Conservation (phyloP, 2,113 vertebrate species). For the Prochilodus magdalenae region DNA sequence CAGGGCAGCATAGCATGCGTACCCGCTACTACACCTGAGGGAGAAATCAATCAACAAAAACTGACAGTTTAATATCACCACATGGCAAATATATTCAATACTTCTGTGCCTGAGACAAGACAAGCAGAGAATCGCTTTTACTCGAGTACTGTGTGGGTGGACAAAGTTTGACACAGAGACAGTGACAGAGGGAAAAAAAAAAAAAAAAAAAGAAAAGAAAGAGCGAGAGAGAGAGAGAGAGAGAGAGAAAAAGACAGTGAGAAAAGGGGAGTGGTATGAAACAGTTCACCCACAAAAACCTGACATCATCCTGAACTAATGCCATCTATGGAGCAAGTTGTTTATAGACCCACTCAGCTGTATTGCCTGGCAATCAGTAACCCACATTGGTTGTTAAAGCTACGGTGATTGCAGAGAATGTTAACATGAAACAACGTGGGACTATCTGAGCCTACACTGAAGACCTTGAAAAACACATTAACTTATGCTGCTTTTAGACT, state of each 20-base stretch:
- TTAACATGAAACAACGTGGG: constrained; percentile 14
- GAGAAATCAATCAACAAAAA: not conserved
- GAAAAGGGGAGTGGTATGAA: not conserved
- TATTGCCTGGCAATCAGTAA: constrained; percentile 11
- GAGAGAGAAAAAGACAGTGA: not conserved
- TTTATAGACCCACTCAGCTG: constrained; percentile 12
- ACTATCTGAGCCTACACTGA: constrained; percentile 20
- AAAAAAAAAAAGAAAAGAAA: not conserved
- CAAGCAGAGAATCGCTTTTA: not conserved
- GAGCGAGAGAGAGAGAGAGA: not conserved
- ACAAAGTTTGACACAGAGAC: too few relatives aligned
- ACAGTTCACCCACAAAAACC: constrained; percentile 11
- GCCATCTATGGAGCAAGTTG: constrained; percentile 15
- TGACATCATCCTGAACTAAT: constrained; percentile 24
- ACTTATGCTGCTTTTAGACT: not conserved
- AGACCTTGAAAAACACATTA: constrained; percentile 8
- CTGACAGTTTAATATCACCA: constrained; percentile 35
- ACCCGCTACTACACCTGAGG: constrained; percentile 8
- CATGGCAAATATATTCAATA: constrained; percentile 28
- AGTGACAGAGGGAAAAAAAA: not conserved
- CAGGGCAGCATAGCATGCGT: too few relatives aligned
- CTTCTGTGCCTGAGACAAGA: not conserved
- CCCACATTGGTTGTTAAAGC: constrained; percentile 14
- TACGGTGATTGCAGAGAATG: constrained; percentile 30
- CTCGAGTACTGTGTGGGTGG: too few relatives aligned